Percentiles rank a stretch among this genome's conserved stretches.
Evolutionary conservation across 2,797 vertebrate genomes (phyloP).

Genomic region (Cyprinella venusta): DNA sequence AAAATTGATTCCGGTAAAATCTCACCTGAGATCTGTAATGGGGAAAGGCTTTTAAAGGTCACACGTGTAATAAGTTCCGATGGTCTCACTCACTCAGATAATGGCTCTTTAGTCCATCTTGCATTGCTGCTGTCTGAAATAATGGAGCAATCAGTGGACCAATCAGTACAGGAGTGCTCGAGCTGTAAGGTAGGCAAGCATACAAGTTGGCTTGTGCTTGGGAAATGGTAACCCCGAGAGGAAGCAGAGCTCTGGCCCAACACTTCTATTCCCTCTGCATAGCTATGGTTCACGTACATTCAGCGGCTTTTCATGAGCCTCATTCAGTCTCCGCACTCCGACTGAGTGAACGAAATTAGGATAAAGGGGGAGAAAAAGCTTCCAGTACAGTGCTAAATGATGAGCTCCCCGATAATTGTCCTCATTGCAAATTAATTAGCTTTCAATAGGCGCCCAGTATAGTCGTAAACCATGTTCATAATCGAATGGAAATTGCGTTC

Average conservation of each 20-base stretch:
- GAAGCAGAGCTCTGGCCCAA: slow-evolving; percentile 45
- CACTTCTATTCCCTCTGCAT: slow-evolving; percentile 60
- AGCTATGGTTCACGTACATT: slow-evolving; percentile 73
- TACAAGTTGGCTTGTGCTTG: slow-evolving; percentile 72
- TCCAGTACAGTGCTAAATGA: slow-evolving; percentile 44
- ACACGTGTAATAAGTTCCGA: slow-evolving; percentile 87
- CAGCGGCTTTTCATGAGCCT: slow-evolving; percentile 61
- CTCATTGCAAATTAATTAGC: slow-evolving; percentile 59
- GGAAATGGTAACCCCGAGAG: slow-evolving; percentile 74
- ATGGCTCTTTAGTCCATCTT: slow-evolving; percentile 85
- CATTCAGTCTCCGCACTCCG: slow-evolving; percentile 64
- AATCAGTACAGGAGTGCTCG: slow-evolving; percentile 82
- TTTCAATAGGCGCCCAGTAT: slow-evolving; percentile 60
- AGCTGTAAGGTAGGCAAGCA: slow-evolving; percentile 53
- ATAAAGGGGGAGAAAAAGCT: slow-evolving; percentile 53
- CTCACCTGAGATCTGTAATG: slow-evolving; percentile 86
- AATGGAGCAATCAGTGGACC: slow-evolving; percentile 88
- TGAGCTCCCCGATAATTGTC: slow-evolving; percentile 57
- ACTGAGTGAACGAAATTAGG: slow-evolving; percentile 62
- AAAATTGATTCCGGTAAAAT: slow-evolving; percentile 86
- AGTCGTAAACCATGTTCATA: slow-evolving; percentile 61
- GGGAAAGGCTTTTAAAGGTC: slow-evolving; percentile 87
- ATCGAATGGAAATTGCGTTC: slow-evolving; percentile 62
- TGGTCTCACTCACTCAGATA: slow-evolving; percentile 84
- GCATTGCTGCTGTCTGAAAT: slow-evolving; percentile 85